Conservation (phyloP, 1,140 invertebrate genomes). For the Schlechtendalia chinensis region DNA sequence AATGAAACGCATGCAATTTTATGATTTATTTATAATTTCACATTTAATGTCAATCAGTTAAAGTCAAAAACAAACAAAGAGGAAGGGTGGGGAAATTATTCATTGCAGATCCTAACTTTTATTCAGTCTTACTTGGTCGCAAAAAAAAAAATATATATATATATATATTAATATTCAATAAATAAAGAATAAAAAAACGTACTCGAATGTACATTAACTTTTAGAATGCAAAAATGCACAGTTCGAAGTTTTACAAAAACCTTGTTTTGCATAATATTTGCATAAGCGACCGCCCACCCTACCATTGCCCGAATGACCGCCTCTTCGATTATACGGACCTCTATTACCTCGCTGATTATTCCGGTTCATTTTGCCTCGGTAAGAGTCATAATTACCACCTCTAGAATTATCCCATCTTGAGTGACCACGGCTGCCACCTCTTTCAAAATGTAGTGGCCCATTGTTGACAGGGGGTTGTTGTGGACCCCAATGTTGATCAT, state of each 20-base stretch:
- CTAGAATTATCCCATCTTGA: slow-evolving; percentile 43
- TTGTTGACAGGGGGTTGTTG: slow-evolving; percentile 34
- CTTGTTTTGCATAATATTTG: slow-evolving; percentile 43
- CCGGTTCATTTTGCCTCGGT: slow-evolving; percentile 44
- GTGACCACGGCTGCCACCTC: slow-evolving; percentile 21
- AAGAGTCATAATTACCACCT: slow-evolving; percentile 35
- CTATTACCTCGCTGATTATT: slow-evolving; percentile 31
- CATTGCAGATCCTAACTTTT: slow-evolving; percentile 22
- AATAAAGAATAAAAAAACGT: not conserved
- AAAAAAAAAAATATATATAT: slow-evolving; percentile 40
- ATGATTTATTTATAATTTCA: not conserved
- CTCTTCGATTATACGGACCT: slow-evolving; percentile 26
- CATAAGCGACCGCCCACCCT: slow-evolving; percentile 12
- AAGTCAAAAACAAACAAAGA: not conserved
- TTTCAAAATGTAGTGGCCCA: slow-evolving; percentile 4
- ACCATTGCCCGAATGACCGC: slow-evolving; percentile 33
- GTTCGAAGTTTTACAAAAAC: slow-evolving; percentile 46
- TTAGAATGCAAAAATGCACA: slow-evolving; percentile 46
- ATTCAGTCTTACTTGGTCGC: slow-evolving; percentile 43
- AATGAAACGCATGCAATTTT: slow-evolving; percentile 8
- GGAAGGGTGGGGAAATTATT: not conserved
- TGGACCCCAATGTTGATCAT: slow-evolving; percentile 37
- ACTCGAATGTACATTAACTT: slow-evolving; percentile 24
- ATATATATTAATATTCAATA: not conserved
- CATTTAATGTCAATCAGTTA: not conserved